Evolutionary conservation across 2,113 vertebrate species (phyloP), one percentile per base, ranked within the genome.

Genomic region (Sturnira hondurensis): DNA sequence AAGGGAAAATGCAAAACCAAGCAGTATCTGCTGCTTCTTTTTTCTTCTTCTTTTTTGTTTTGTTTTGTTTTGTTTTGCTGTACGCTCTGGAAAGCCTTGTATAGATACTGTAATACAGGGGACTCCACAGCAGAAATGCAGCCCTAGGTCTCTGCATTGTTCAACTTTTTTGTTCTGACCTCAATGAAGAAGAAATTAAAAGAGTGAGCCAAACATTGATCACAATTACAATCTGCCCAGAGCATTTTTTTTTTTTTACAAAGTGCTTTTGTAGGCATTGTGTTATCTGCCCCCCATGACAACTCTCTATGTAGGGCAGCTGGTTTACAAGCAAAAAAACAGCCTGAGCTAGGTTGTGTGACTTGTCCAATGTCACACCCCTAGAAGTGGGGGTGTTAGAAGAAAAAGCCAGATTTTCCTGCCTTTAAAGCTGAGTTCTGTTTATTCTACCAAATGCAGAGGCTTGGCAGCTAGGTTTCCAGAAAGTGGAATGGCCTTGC

Each of bases 1-100:
- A 96, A 97, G 93, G 91, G 93, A 97, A 97, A 97, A 98, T 97
- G 96, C 94, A 89, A 97, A 97, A 95, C 94, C 93, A 77, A 97
- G 96, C 93, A 93, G n/a, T 89, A 86, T 67, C 86, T 33, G 77
- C 92, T 94, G 77, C 45, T 91, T 56, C 82, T 19, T 58, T 83
- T 88, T 92, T 67, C 80, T 19, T 68, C 80, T 91, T 94, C 89
- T 94, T 63, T 86, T 93, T 90, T 61, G 63, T 83, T 93, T 93
- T 91, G 85, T 95, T 96, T 96, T 84, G n/a, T n/a, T n/a, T n/a
- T n/a, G 71, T 94, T 95, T 93, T 16, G 1, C 50, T 90, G 88
- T 96, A 81, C 19, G 71, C 90, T 54, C 89, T 95, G 93, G 74
- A 91, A 63, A 94, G 84, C 85, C 33, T 67, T 73, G 54, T 31